phyloP scores from a whole-genome alignment of 2,888 invertebrate genomes.

The Eupithecia vulgata region DNA sequence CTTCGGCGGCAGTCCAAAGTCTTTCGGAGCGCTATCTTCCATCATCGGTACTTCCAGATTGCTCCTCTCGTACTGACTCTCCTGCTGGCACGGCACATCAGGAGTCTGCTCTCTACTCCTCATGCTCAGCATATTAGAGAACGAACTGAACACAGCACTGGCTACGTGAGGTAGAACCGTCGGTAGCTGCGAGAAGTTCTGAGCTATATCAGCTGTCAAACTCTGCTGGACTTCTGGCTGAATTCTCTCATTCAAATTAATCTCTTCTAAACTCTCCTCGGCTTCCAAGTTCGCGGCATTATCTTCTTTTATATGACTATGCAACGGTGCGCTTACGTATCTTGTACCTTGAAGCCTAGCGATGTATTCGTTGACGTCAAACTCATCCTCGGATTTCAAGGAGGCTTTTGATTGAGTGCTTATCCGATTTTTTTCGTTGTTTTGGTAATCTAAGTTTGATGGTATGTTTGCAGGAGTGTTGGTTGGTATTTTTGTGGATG shows the following conservation, averaged over 20 bases:
- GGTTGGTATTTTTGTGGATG: slow-evolving; percentile 36
- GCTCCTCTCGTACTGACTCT: slow-evolving; percentile 42
- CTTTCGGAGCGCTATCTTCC: slow-evolving; percentile 54
- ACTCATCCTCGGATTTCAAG: slow-evolving; percentile 70
- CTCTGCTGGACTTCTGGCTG: slow-evolving; percentile 59
- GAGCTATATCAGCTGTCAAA: slow-evolving; percentile 78
- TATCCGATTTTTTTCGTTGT: slow-evolving; percentile 40
- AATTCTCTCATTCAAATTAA: slow-evolving; percentile 69
- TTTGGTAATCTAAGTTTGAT: slow-evolving; percentile 45
- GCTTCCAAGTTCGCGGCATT: slow-evolving; percentile 78
- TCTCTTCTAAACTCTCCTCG: slow-evolving; percentile 75
- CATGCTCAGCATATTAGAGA: slow-evolving; percentile 79
- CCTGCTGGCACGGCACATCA: slow-evolving; percentile 55
- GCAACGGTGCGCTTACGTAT: slow-evolving; percentile 75
- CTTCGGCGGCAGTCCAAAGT: slow-evolving; percentile 68
- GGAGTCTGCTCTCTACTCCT: slow-evolving; percentile 71
- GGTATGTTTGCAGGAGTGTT: slow-evolving; percentile 27
- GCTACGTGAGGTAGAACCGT: slow-evolving; percentile 85
- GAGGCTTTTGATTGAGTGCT: slow-evolving; percentile 63
- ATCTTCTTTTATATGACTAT: slow-evolving; percentile 74
- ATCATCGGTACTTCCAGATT: slow-evolving; percentile 54
- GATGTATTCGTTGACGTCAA: slow-evolving; percentile 80
- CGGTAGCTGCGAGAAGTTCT: slow-evolving; percentile 83
- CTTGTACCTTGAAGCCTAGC: slow-evolving; percentile 76
- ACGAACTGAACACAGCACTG: slow-evolving; percentile 86